A percentile compares a stretch with the other conserved stretches of the same genome.
Evolutionary conservation across 2,888 invertebrate species (phyloP).

Genomic region (Anarsia innoxiella): DNA sequence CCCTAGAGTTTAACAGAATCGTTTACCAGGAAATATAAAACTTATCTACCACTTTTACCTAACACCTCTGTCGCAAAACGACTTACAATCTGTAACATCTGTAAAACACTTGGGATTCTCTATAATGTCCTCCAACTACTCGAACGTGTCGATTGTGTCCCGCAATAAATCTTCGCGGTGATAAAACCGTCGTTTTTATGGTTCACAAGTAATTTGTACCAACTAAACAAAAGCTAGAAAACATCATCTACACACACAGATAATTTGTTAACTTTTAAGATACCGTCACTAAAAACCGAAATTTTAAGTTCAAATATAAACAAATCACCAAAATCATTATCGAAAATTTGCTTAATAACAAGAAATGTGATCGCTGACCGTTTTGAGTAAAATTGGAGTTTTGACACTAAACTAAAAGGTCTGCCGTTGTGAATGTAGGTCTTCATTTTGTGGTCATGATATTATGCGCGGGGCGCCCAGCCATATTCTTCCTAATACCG

Average conservation of each 20-base stretch:
- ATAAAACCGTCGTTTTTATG: conserved; percentile 45
- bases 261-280: conserved; percentile 6
- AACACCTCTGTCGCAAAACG: no score
- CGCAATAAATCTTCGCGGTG: conserved; percentile 36
- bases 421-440: conserved; percentile 27
- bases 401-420: conserved; percentile 33
- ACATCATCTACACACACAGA: background rate
- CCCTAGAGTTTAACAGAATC: background rate
- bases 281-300: background rate
- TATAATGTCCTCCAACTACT: conserved; percentile 34
- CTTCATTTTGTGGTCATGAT: conserved; percentile 27
- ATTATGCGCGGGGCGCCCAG: conserved; percentile 36
- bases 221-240: background rate
- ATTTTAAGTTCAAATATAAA: conserved; percentile 10
- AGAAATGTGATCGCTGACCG: conserved; percentile 21
- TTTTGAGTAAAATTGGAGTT: conserved; percentile 29
- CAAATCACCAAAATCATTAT: conserved; percentile 16
- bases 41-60: no score
- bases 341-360: conserved; percentile 23
- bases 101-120: conserved; percentile 36
- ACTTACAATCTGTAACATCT: no score
- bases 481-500: conserved; percentile 27
- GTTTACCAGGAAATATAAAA: no score
- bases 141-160: conserved; percentile 38
- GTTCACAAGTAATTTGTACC: conserved; percentile 31